phyloP scores from a whole-genome alignment of 1,140 invertebrate species.

The Neoseiulus cucumeris region DNA sequence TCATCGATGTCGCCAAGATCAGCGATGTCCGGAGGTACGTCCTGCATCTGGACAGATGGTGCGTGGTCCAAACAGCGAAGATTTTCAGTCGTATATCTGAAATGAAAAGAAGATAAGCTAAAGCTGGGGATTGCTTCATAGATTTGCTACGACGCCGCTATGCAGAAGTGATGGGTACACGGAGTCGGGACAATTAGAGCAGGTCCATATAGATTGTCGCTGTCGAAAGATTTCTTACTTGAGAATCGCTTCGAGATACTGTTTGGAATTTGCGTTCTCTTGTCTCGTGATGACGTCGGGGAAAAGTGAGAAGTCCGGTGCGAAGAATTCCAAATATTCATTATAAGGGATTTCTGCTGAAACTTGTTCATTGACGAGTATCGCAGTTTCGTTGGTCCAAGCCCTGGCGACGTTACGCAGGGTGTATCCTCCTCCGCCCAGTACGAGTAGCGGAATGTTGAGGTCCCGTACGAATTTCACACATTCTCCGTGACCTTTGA shows the following conservation, averaged over 20 bases:
- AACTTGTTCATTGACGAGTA: constrained; percentile 72
- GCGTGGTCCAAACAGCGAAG: constrained; percentile 23
- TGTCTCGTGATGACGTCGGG: constrained; percentile 60
- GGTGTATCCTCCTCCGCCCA: constrained; percentile 94
- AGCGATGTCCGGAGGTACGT: constrained; percentile 49
- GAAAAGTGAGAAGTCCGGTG: constrained; percentile 79
- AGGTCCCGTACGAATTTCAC: constrained; percentile 87
- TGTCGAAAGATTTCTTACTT: constrained; percentile 65
- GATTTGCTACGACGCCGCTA: not conserved
- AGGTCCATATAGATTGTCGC: constrained; percentile 48
- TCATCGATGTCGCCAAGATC: constrained; percentile 26
- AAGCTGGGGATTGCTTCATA: not conserved
- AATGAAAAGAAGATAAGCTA: not conserved
- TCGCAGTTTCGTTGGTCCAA: constrained; percentile 96
- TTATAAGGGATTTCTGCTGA: constrained; percentile 68
- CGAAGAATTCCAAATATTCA: constrained; percentile 87
- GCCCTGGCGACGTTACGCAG: constrained; percentile 90
- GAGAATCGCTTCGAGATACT: constrained; percentile 45
- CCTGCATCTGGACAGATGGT: constrained; percentile 66
- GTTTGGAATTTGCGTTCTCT: constrained; percentile 76
- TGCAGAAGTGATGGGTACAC: not conserved
- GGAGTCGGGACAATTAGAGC: not conserved
- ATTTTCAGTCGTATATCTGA: constrained; percentile 24
- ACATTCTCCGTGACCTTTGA: constrained; percentile 70
- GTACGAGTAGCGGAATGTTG: constrained; percentile 75